A percentile compares a stretch with the other conserved stretches of the same genome.
Evolutionary conservation across 2,113 vertebrate genomes (phyloP).

Genomic region (Suricata suricatta): DNA sequence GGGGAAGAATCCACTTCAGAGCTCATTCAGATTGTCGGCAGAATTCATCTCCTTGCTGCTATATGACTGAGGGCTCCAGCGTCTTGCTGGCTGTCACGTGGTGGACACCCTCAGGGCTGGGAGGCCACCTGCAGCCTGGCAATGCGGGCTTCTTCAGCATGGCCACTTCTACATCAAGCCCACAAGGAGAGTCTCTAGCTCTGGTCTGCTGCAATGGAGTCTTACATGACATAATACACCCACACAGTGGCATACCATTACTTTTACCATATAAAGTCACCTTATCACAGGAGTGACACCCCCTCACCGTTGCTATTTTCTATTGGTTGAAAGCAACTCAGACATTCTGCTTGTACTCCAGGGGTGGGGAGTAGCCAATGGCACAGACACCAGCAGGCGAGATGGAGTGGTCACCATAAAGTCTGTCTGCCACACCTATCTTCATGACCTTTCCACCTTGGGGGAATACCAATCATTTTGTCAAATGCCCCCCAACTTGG

Average conservation of each 20-base stretch:
- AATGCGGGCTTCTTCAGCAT: neutral
- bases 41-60: neutral
- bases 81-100: neutral
- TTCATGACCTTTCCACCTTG: neutral
- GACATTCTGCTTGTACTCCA: neutral
- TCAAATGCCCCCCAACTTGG: neutral
- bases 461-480: neutral
- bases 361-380: neutral
- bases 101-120: neutral
- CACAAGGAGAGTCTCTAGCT: neutral
- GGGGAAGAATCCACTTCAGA: neutral
- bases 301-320: neutral
- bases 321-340: neutral
- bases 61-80: neutral
- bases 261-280: neutral
- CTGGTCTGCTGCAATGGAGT: neutral
- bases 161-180: neutral
- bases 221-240: neutral
- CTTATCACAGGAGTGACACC: neutral
- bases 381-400: neutral
- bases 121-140: neutral
- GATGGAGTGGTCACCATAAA: neutral
- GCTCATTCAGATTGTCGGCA: neutral
- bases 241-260: neutral
- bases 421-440: neutral